A percentile compares a stretch with the other conserved stretches of the same genome.
These are phyloP conservation scores for Nomada fabriciana DNA, from an alignment of 2,888 invertebrate species.

Conservation along the genomic window DNA sequence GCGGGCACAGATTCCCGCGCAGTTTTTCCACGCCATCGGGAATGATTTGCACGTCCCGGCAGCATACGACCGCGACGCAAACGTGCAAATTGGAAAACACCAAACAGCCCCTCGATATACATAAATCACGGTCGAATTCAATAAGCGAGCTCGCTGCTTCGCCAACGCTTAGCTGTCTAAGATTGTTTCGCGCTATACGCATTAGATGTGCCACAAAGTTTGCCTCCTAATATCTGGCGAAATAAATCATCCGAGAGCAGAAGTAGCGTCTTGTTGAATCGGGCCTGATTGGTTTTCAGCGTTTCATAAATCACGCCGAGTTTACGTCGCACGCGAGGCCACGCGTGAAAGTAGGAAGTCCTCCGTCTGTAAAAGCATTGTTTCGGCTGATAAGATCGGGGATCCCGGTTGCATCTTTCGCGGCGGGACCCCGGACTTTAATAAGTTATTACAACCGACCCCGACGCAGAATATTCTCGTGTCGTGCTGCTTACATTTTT, in stretches of 20 bases:
- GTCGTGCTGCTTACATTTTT: slow-evolving; percentile 31
- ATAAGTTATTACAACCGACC: slow-evolving; percentile 37
- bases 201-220: too few relatives aligned
- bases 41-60: slow-evolving; percentile 51
- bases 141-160: slow-evolving; percentile 38
- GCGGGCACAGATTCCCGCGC: slow-evolving; percentile 26
- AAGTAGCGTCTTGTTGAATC: too few relatives aligned
- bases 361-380: neutral
- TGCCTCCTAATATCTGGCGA: too few relatives aligned
- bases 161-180: slow-evolving; percentile 29
- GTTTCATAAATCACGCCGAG: neutral
- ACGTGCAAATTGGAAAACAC: slow-evolving; percentile 57
- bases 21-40: slow-evolving; percentile 43
- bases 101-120: slow-evolving; percentile 46
- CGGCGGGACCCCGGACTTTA: slow-evolving; percentile 24
- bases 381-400: slow-evolving; percentile 5
- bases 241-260: too few relatives aligned
- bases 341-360: too few relatives aligned
- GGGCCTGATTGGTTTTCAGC: neutral
- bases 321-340: too few relatives aligned
- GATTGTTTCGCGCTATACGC: slow-evolving; percentile 3
- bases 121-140: slow-evolving; percentile 55
- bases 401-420: slow-evolving; percentile 1
- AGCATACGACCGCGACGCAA: neutral
- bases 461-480: neutral